Evolutionary conservation across 1,140 invertebrate species (phyloP).

Genomic region (Magallana gigas): DNA sequence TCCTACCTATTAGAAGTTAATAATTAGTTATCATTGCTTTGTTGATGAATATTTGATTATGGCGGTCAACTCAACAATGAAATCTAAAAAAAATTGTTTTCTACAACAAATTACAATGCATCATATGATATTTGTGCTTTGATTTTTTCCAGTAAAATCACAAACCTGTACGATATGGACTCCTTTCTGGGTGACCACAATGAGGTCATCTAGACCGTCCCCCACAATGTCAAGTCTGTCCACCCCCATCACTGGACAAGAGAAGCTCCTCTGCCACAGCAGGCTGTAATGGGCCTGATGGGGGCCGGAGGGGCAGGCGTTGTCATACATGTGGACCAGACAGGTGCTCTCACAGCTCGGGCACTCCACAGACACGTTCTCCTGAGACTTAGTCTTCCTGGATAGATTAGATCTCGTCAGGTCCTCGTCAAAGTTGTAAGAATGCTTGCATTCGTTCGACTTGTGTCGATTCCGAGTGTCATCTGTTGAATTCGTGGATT

Average conservation of each 20-base stretch:
- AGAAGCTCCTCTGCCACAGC: constrained; percentile 80
- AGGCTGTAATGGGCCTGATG: constrained; percentile 58
- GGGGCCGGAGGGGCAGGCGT: neutral
- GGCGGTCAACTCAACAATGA: neutral
- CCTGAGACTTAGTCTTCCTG: constrained; percentile 65
- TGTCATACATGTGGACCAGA: neutral
- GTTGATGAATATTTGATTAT: neutral
- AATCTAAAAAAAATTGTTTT: too few relatives aligned
- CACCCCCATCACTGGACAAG: constrained; percentile 84
- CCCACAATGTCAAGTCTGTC: constrained; percentile 85
- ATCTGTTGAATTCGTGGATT: constrained; percentile 35
- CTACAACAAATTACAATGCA: too few relatives aligned
- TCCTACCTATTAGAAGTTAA: too few relatives aligned
- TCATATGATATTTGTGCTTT: too few relatives aligned
- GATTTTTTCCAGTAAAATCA: too few relatives aligned
- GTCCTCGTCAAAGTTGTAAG: constrained; percentile 44
- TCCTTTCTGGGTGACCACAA: constrained; percentile 85
- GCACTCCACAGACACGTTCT: constrained; percentile 55
- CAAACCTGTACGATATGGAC: constrained; percentile 85
- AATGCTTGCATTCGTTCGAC: constrained; percentile 60
- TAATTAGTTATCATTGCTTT: neutral
- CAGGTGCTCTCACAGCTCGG: neutral
- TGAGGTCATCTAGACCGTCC: constrained; percentile 85
- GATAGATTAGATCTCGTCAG: constrained; percentile 7
- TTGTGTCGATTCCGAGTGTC: constrained; percentile 53